These are phyloP conservation scores for Petaurus breviceps DNA, from an alignment of 2,113 vertebrate species.

Conservation along the genomic window DNA sequence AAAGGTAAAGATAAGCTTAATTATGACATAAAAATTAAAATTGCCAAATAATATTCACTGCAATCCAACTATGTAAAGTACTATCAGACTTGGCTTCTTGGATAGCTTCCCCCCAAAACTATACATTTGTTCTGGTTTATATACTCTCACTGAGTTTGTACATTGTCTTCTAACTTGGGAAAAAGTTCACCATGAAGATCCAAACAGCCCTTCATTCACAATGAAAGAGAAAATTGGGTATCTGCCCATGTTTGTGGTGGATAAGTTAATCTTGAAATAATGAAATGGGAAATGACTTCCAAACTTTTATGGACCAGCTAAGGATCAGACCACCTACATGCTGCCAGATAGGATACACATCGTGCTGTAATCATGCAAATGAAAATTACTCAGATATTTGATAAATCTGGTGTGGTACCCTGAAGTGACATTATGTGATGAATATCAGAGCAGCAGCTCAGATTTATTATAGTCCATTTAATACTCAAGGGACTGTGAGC, in stretches of 20 bases:
- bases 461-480: slow-evolving; percentile 23
- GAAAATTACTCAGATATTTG: slow-evolving; percentile 69
- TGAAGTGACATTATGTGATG: slow-evolving; percentile 32
- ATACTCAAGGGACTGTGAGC: background rate
- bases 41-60: slow-evolving; percentile 52
- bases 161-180: slow-evolving; percentile 38
- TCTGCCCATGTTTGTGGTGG: slow-evolving; percentile 44
- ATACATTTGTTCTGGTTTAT: background rate
- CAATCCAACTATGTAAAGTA: slow-evolving; percentile 56
- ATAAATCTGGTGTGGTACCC: slow-evolving; percentile 30
- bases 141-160: background rate
- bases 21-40: slow-evolving; percentile 55
- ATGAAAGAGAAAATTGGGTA: slow-evolving; percentile 40
- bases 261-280: slow-evolving; percentile 75
- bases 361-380: slow-evolving; percentile 64
- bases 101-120: slow-evolving; percentile 54
- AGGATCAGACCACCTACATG: slow-evolving; percentile 55
- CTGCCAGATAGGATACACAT: slow-evolving; percentile 66
- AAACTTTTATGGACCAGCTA: slow-evolving; percentile 27
- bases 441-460: slow-evolving; percentile 36
- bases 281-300: slow-evolving; percentile 69
- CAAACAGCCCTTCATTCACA: slow-evolving; percentile 44
- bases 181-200: background rate
- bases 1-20: slow-evolving; percentile 59
- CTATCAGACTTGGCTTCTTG: slow-evolving; percentile 66